phyloP scores from a whole-genome alignment of 2,113 vertebrate genomes.

The Calypte anna region DNA sequence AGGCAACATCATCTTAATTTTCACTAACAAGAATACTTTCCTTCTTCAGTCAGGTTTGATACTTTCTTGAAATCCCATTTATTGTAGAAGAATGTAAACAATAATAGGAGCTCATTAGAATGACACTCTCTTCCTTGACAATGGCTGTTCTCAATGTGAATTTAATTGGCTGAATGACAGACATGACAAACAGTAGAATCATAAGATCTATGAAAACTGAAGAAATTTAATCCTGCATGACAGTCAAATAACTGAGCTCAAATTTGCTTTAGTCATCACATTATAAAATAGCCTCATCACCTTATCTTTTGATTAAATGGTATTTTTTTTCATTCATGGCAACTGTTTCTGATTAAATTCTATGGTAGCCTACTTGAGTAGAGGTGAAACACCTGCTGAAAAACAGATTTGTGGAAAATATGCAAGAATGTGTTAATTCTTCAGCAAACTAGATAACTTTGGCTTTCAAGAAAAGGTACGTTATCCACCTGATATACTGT shows the following conservation, averaged over 20 bases:
- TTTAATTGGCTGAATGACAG: conserved; percentile 57
- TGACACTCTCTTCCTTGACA: neutral
- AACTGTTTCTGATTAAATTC: neutral
- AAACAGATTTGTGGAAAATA: neutral
- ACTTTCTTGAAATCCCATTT: conserved; percentile 12
- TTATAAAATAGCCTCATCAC: neutral
- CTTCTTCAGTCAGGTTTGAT: conserved; percentile 10
- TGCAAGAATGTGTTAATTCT: neutral
- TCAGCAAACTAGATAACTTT: neutral
- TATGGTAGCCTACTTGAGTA: neutral
- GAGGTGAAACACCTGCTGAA: neutral
- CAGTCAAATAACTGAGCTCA: neutral
- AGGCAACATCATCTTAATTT: neutral
- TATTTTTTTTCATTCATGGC: neutral
- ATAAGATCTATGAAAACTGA: neutral
- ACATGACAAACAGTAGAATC: neutral
- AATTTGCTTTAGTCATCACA: neutral
- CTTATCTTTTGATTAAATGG: neutral
- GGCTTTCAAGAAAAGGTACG: neutral
- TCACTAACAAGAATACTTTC: conserved; percentile 12
- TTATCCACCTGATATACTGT: neutral
- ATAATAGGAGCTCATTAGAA: conserved; percentile 59
- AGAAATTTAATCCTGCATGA: neutral
- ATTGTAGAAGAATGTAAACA: conserved; percentile 35
- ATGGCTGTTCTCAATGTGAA: neutral